Evolutionary conservation across 2,888 invertebrate species (phyloP), one percentile per base, ranked within the genome.

Genomic region (Nasonovia ribisnigri): DNA sequence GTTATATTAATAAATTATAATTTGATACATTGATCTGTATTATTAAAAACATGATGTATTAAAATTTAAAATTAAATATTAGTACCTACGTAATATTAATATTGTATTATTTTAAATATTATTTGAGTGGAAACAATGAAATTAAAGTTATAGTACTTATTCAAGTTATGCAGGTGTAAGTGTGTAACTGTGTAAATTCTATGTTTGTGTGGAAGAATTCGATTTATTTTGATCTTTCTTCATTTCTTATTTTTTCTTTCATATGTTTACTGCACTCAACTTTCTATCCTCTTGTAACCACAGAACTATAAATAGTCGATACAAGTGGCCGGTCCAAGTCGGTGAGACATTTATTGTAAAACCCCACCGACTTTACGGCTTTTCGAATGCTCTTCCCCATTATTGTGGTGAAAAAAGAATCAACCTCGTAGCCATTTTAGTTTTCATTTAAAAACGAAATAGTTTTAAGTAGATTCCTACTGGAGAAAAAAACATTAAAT

Each of bases 301-400:
- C 16, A 51, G 92, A 67, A 92, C 46, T 54, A 46, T 57, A 43
- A 48, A n/a, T 20, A 26, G 60, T 86, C 48, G 26, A 87, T 88
- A 87, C 88, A 92, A 92, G 67, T 92, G 42, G 48, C 48, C 29
- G 67, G 67, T 29, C 29, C 48, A 92, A 67, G 57, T 87, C 46
- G 60, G 42, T 42, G 36, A 92, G 60, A 67, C 48, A 67, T 92
- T 92, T 92, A 88, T 92, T 67, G 87, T 92, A 67, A 48, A 42
- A 92, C 46, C 57, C 20, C 91, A 46, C 86, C n/a, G 92, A 87
- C 87, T 87, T 92, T 87, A 92, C 36, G 36, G 48, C 60, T 92
- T 88, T 87, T 87, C 26, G 46, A 92, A 92, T 88, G 48, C 36
- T 92, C 48, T 60, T 88, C 36, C 10, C 60, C 42, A 51, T 88